Evolutionary conservation across 92 coral and sea anemone species (phyloP).

Genomic region (Palythoa heliodiscus): DNA sequence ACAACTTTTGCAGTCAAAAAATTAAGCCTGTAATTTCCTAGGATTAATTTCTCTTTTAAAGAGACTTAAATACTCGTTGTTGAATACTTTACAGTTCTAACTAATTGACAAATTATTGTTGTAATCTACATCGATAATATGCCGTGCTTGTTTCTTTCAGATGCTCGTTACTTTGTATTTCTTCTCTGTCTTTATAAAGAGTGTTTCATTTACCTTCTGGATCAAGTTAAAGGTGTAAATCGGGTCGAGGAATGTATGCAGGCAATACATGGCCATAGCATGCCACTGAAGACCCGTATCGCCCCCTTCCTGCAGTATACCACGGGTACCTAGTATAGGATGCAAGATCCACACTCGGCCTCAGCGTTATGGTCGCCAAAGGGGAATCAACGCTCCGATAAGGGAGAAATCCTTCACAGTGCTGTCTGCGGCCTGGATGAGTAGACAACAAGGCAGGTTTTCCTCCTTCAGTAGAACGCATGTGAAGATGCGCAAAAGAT

Average conservation of each 20-base stretch:
- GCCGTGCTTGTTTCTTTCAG: background rate
- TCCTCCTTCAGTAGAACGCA: slow-evolving; percentile 44
- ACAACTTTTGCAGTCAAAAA: background rate
- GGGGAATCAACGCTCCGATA: slow-evolving; percentile 74
- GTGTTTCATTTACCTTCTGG: background rate
- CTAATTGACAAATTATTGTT: background rate
- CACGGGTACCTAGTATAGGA: slow-evolving; percentile 52
- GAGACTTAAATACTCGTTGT: slow-evolving; percentile 27
- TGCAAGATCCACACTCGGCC: slow-evolving; percentile 75
- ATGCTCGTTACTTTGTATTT: background rate
- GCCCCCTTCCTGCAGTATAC: slow-evolving; percentile 64
- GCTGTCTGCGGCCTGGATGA: slow-evolving; percentile 68
- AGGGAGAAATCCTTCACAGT: slow-evolving; percentile 70
- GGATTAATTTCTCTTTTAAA: slow-evolving; percentile 30
- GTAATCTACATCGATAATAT: background rate
- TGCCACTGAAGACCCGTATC: slow-evolving; percentile 66
- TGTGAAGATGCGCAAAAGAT: slow-evolving; percentile 43
- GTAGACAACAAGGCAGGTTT: slow-evolving; percentile 47
- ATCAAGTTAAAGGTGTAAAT: slow-evolving; percentile 23
- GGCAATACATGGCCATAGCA: slow-evolving; percentile 81
- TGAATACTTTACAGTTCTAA: background rate
- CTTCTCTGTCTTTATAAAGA: background rate
- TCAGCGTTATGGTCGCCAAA: slow-evolving; percentile 51
- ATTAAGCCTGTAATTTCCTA: background rate
- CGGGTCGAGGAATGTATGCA: slow-evolving; percentile 28